Base-by-base conservation (phyloP, 1,140 invertebrate genomes). In the Metaphire vulgaris region DNA sequence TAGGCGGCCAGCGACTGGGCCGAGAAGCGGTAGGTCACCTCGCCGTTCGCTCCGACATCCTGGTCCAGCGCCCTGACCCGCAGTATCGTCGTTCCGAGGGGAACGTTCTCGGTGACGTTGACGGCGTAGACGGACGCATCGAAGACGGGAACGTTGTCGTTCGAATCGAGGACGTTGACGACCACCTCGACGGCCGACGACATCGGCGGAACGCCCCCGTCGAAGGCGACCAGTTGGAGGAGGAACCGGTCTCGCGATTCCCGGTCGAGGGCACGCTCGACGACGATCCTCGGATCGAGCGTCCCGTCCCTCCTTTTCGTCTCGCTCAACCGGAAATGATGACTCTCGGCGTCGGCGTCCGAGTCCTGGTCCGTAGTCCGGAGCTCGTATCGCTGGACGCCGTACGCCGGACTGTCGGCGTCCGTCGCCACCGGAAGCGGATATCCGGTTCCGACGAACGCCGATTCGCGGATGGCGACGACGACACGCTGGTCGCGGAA, bases 1-100 rank as follows among this genome's bases (percentile, higher is more conserved):
- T 91, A 90, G 91, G 90, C 15, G 89, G 91, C 14, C 95, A 83
- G 94, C 95, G 26, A 56, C 14, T 71, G 67, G 2, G 14, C 90
- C 88, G n/a, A 91, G 89, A 32, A 12, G 16, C 26, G 33, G 81
- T 97, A 97, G 0, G n/a, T 29, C 26, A 79, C 21, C 30, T 77
- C 33, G 0, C 69, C 78, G 64, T 76, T 77, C 33, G 33, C 72
- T 14, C 76, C 76, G 16, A 31, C 31, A 32, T 77, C 76, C 1
- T 26, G 29, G 33, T 77, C 76, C 6, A 29, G 33, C 1, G 76
- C 76, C 30, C 34, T 29, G 28, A 77, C 72, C 14, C 2, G 67
- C 15, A 34, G 26, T 33, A 77, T 30, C 15, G 33, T 69, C n/a
- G 32, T 56, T 21, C 31, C 66, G 0, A 34, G 28, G 1, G 6